Conservation (phyloP, 2,113 vertebrate species). For the Callospermophilus lateralis region DNA sequence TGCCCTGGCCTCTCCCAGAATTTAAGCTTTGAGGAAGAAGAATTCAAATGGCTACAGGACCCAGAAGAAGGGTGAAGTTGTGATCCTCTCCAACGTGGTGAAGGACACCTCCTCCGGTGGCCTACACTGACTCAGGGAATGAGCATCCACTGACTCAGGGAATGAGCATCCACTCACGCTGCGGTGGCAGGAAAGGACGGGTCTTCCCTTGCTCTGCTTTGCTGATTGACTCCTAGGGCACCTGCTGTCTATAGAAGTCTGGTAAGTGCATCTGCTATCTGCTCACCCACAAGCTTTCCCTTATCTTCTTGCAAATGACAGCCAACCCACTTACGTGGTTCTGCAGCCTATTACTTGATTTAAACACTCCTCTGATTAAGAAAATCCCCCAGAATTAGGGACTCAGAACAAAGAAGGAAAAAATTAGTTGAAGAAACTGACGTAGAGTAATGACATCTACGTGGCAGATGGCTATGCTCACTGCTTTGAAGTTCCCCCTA, state of each 20-base stretch:
- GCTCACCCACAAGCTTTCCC: background rate
- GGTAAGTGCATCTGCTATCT: background rate
- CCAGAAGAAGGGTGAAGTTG: background rate
- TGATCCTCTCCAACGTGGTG: background rate
- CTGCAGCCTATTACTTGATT: background rate
- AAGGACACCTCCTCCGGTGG: background rate
- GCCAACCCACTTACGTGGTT: background rate
- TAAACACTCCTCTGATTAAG: slow-evolving; percentile 14
- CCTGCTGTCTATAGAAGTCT: background rate
- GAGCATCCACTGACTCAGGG: background rate
- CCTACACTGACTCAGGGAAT: background rate
- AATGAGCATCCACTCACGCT: background rate
- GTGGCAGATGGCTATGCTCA: background rate
- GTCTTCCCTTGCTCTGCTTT: background rate
- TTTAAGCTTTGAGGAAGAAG: background rate
- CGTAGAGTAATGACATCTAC: background rate
- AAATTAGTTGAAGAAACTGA: background rate
- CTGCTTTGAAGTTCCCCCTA: background rate
- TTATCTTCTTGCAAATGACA: background rate
- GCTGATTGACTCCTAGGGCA: background rate
- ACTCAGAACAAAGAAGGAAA: background rate
- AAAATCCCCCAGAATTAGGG: background rate
- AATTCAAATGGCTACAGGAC: background rate
- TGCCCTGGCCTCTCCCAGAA: background rate
- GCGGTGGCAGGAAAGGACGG: rapidly evolving